These are phyloP conservation scores for Okapia johnstoni DNA, from an alignment of 2,113 vertebrate genomes.

Conservation along the genomic window DNA sequence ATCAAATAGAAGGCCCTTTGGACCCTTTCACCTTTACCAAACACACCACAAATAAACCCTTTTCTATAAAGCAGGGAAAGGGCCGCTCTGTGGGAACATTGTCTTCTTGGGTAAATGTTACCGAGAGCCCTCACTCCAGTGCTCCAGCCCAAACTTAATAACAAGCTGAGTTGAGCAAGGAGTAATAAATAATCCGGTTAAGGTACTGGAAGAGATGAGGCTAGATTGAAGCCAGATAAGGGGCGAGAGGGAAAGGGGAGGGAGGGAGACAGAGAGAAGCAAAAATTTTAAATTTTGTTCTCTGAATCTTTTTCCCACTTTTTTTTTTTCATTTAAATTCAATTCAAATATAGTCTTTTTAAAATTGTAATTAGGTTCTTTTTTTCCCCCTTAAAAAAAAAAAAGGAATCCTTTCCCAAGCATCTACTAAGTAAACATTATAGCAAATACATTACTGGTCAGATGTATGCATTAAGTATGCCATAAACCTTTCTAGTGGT, in stretches of 20 bases:
- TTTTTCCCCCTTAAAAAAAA: constrained; percentile 4
- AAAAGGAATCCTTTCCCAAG: constrained; percentile 58
- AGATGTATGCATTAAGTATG: constrained; percentile 86
- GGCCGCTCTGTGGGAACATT: constrained; percentile 69
- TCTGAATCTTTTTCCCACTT: constrained; percentile 66
- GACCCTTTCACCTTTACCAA: constrained; percentile 99
- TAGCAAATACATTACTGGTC: constrained; percentile 83
- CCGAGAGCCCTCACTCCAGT: constrained; percentile 51
- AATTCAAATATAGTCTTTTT: constrained; percentile 71
- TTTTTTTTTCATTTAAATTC: constrained; percentile 76
- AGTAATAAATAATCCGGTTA: constrained; percentile 78
- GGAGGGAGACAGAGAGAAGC: neutral
- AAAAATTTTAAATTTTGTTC: constrained; percentile 69
- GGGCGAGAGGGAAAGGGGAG: neutral
- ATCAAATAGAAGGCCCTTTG: constrained; percentile 98
- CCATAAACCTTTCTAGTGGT: constrained; percentile 90
- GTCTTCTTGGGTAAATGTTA: constrained; percentile 74
- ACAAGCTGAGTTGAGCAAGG: constrained; percentile 69
- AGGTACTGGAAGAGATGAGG: constrained; percentile 52
- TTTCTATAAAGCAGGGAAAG: constrained; percentile 80
- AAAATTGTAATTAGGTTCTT: constrained; percentile 69
- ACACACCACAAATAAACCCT: constrained; percentile 90
- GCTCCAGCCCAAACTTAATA: constrained; percentile 71
- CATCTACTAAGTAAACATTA: constrained; percentile 78
- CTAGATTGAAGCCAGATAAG: constrained; percentile 46